These are phyloP conservation scores for Drosophila incognita DNA, from an alignment of 2,888 invertebrate species.

Conservation along the genomic window DNA sequence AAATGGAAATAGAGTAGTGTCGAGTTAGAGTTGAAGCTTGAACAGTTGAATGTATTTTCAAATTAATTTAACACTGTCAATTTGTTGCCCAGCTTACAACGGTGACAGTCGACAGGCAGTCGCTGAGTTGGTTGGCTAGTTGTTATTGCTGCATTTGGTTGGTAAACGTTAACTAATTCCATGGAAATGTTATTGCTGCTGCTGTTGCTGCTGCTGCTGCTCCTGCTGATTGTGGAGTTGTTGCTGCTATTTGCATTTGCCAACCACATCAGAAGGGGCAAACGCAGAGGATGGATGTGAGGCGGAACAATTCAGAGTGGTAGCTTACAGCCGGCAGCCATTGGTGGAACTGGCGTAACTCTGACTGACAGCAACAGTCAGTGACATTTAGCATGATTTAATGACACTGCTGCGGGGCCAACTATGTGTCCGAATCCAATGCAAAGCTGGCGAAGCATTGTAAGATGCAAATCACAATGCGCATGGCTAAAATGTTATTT, in stretches of 20 bases:
- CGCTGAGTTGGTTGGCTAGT: constrained; percentile 22
- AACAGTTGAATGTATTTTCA: constrained; percentile 76
- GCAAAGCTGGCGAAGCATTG: constrained; percentile 55
- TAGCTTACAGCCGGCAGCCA: constrained; percentile 61
- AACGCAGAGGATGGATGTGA: not conserved
- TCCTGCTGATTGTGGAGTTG: not conserved
- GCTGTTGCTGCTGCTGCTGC: constrained; percentile 22
- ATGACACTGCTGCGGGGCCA: constrained; percentile 67
- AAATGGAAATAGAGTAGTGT: constrained; percentile 29
- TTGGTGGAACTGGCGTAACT: constrained; percentile 38
- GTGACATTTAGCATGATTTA: constrained; percentile 82
- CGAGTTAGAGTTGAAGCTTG: constrained; percentile 29
- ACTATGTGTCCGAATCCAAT: constrained; percentile 33
- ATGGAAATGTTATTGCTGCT: constrained; percentile 71
- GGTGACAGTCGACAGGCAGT: constrained; percentile 50
- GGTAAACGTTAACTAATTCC: constrained; percentile 83
- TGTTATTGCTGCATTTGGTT: constrained; percentile 58
- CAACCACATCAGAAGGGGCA: constrained; percentile 47
- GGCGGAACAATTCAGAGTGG: constrained; percentile 46
- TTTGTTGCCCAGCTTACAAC: constrained; percentile 75
- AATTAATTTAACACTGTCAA: constrained; percentile 81
- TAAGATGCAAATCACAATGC: constrained; percentile 75
- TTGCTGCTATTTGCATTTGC: constrained; percentile 69
- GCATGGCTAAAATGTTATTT: constrained; percentile 65
- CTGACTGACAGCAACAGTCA: constrained; percentile 74